phyloP scores from a whole-genome alignment of 2,113 vertebrate genomes.

The Ondatra zibethicus region DNA sequence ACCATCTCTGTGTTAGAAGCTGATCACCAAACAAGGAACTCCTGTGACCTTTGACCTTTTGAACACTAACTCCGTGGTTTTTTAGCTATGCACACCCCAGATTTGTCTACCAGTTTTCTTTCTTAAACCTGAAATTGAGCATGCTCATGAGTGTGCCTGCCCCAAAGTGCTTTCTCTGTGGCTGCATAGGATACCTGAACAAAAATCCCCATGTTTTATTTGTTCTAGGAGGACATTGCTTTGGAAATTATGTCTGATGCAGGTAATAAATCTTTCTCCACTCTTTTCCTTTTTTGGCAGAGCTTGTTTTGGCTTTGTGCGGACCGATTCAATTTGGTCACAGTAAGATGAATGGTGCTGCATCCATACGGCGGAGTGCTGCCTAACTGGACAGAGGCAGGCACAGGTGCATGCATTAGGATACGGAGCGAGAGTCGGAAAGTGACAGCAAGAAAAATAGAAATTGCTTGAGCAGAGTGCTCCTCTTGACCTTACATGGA shows the following conservation, averaged over 20 bases:
- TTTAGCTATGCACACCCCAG: background rate
- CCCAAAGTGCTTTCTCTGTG: background rate
- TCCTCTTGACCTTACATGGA: background rate
- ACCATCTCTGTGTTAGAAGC: background rate
- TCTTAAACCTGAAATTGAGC: background rate
- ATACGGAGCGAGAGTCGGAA: background rate
- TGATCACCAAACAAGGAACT: background rate
- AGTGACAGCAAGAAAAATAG: background rate
- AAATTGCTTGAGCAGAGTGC: background rate
- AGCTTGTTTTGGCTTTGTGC: background rate
- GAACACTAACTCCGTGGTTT: background rate
- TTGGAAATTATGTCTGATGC: background rate
- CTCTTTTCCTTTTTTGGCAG: background rate
- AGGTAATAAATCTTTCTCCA: background rate
- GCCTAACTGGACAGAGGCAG: background rate
- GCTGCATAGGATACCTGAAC: background rate
- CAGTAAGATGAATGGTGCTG: background rate
- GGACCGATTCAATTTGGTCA: background rate
- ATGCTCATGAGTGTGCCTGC: background rate
- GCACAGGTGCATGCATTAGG: background rate
- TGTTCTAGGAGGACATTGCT: background rate
- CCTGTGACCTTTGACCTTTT: background rate
- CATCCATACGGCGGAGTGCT: accelerated
- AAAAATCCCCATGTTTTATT: background rate
- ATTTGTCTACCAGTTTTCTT: background rate